Evolutionary conservation across 1,140 invertebrate genomes (phyloP).

Genomic region (Drosophila orosa): DNA sequence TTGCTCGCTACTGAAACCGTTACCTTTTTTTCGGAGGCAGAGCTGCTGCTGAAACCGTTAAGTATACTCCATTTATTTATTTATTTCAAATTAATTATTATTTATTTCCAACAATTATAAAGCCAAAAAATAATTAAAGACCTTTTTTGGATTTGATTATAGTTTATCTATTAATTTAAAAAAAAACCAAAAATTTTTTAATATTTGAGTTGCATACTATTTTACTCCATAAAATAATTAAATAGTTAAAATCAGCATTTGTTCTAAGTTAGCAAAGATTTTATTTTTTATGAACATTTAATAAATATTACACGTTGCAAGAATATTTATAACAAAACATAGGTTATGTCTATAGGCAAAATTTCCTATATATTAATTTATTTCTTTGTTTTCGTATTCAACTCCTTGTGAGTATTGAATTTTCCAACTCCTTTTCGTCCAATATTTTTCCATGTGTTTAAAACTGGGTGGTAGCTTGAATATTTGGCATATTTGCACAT

Average conservation of each 20-base stretch:
- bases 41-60: too few relatives aligned
- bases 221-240: neutral
- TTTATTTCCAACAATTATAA: too few relatives aligned
- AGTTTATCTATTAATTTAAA: neutral
- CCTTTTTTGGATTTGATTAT: neutral
- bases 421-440: neutral
- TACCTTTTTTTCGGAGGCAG: too few relatives aligned
- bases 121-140: neutral
- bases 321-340: neutral
- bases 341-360: too few relatives aligned
- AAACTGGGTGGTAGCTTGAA: neutral
- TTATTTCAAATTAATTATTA: too few relatives aligned
- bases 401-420: neutral
- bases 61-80: too few relatives aligned
- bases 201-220: neutral
- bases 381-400: neutral
- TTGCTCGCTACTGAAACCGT: too few relatives aligned
- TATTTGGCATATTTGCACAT: constrained; percentile 49
- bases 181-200: neutral
- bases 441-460: constrained; percentile 7
- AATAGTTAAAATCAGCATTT: too few relatives aligned
- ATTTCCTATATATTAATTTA: too few relatives aligned
- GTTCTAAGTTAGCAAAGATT: too few relatives aligned
- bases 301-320: neutral
- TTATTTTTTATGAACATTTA: too few relatives aligned